phyloP scores from a whole-genome alignment of 2,113 vertebrate genomes.

The Bos taurus region DNA sequence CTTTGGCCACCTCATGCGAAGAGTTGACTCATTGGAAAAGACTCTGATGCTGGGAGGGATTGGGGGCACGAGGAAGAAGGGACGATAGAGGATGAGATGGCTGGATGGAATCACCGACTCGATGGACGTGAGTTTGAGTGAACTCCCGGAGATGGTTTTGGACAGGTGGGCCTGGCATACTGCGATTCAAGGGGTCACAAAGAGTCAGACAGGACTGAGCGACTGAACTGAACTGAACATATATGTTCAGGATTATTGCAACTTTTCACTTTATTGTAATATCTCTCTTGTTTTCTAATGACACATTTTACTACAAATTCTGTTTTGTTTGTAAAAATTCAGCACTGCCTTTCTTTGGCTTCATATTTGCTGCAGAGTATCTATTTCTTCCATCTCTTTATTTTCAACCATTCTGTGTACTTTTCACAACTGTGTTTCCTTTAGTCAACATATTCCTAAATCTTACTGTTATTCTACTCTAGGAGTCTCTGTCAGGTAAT shows the following conservation, averaged over 20 bases:
- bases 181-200: too few species aligned
- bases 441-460: neutral
- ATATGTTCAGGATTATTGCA: neutral
- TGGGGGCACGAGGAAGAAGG: too few species aligned
- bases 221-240: neutral
- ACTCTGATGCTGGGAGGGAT: too few species aligned
- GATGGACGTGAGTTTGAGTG: rapidly evolving
- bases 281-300: neutral
- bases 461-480: neutral
- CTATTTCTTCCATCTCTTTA: neutral
- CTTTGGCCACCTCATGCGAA: too few species aligned
- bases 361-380: neutral
- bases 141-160: too few species aligned
- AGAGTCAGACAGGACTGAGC: too few species aligned
- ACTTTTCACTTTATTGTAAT: neutral
- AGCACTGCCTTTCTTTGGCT: neutral
- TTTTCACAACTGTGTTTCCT: neutral
- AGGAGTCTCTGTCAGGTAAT: neutral
- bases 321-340: neutral
- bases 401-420: neutral
- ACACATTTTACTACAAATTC: neutral
- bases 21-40: too few species aligned
- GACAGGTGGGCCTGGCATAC: too few species aligned
- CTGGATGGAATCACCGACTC: too few species aligned
- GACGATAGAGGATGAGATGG: too few species aligned